These are phyloP conservation scores for Equus quagga DNA, from an alignment of 2,113 vertebrate species.

Conservation along the genomic window DNA sequence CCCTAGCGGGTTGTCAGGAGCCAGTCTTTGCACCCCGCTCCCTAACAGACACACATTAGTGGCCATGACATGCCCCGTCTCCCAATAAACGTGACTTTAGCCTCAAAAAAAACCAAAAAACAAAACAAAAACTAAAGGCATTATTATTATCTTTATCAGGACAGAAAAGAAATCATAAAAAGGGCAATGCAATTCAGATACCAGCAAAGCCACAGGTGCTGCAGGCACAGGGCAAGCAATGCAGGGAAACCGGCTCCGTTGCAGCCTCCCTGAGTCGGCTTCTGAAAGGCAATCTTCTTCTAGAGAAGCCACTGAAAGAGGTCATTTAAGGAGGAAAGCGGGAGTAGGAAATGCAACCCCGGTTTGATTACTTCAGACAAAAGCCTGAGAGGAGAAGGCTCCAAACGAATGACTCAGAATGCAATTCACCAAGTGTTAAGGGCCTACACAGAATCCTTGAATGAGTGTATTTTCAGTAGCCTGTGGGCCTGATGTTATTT, in stretches of 20 bases:
- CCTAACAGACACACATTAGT: neutral
- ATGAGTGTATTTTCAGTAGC: neutral
- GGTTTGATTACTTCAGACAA: neutral
- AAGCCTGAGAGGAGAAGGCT: neutral
- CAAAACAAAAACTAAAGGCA: neutral
- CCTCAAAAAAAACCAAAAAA: neutral
- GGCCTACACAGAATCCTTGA: neutral
- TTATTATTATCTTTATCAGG: neutral
- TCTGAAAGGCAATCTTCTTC: neutral
- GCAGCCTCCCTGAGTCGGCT: neutral
- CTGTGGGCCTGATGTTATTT: neutral
- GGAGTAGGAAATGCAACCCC: neutral
- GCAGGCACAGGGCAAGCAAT: neutral
- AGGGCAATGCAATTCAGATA: neutral
- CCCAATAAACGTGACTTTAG: conserved; percentile 58
- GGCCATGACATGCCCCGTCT: neutral
- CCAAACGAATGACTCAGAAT: neutral
- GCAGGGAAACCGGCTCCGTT: neutral
- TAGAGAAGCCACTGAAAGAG: neutral
- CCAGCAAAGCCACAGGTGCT: neutral
- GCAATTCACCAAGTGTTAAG: neutral
- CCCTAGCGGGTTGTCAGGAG: neutral
- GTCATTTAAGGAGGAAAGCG: conserved; percentile 15
- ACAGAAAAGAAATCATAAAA: neutral
- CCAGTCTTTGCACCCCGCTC: neutral